Percentiles rank a stretch among this genome's conserved stretches.
Conservation (phyloP, 2,113 vertebrate species). For the human region GRCh38 chr7:86813001-86813500, state of each 20-base stretch:
- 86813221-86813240: constrained; percentile 81
- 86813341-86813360: constrained; percentile 78
- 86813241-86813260: constrained; percentile 77
- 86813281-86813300: constrained; percentile 73
- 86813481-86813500: constrained; percentile 4
- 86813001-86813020: constrained; percentile 61
- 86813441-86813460: constrained; percentile 63
- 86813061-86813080: constrained; percentile 59
- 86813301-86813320: constrained; percentile 75
- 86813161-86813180: constrained; percentile 71
- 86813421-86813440: constrained; percentile 36
- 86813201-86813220: constrained; percentile 80
- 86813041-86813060: constrained; percentile 72
- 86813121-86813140: constrained; percentile 75
- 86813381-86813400: constrained; percentile 52
- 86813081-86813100: constrained; percentile 66
- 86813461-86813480: neutral
- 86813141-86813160: constrained; percentile 78
- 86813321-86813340: constrained; percentile 75
- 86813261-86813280: constrained; percentile 82
- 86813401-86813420: constrained; percentile 49
- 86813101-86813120: constrained; percentile 62
- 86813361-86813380: constrained; percentile 74
- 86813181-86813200: constrained; percentile 73
- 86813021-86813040: constrained; percentile 41